Conservation (phyloP, 2,888 invertebrate species). For the Metellina segmentata region DNA sequence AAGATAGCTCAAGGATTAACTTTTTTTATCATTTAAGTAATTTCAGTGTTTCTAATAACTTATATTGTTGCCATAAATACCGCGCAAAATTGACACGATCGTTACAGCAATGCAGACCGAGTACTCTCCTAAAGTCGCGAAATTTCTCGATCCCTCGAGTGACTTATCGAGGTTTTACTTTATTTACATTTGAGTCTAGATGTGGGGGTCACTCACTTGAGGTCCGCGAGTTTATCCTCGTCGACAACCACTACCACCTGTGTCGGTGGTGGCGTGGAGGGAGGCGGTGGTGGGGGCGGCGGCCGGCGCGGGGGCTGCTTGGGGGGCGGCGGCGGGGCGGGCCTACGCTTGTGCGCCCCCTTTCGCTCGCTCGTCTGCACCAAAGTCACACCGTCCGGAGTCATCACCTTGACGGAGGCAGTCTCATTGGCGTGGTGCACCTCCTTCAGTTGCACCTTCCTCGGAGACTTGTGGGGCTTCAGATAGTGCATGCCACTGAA, state of each 20-base stretch:
- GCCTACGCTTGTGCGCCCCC: slow-evolving; percentile 64
- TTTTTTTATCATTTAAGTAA: too few species aligned
- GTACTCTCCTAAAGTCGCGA: too few species aligned
- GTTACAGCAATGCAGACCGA: too few species aligned
- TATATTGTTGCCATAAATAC: too few species aligned
- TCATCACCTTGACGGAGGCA: slow-evolving; percentile 73
- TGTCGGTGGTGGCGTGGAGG: slow-evolving; percentile 52
- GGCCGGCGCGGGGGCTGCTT: slow-evolving; percentile 72
- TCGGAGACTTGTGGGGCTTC: slow-evolving; percentile 72
- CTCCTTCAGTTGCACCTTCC: slow-evolving; percentile 75
- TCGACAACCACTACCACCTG: slow-evolving; percentile 40
- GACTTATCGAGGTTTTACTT: too few species aligned
- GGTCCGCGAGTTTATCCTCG: slow-evolving; percentile 27
- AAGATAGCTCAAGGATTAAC: too few species aligned
- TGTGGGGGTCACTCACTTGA: too few species aligned
- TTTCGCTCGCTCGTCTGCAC: slow-evolving; percentile 61
- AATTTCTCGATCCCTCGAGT: too few species aligned
- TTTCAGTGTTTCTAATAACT: too few species aligned
- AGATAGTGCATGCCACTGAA: slow-evolving; percentile 74
- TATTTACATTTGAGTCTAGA: too few species aligned
- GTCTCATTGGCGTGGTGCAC: slow-evolving; percentile 76
- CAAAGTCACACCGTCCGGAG: slow-evolving; percentile 73
- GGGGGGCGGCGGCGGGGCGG: slow-evolving; percentile 75
- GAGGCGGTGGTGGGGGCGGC: slow-evolving; percentile 75
- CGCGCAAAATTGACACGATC: too few species aligned